Evolutionary conservation across 2,113 vertebrate genomes (phyloP).

Genomic region (Eulemur macaco): DNA sequence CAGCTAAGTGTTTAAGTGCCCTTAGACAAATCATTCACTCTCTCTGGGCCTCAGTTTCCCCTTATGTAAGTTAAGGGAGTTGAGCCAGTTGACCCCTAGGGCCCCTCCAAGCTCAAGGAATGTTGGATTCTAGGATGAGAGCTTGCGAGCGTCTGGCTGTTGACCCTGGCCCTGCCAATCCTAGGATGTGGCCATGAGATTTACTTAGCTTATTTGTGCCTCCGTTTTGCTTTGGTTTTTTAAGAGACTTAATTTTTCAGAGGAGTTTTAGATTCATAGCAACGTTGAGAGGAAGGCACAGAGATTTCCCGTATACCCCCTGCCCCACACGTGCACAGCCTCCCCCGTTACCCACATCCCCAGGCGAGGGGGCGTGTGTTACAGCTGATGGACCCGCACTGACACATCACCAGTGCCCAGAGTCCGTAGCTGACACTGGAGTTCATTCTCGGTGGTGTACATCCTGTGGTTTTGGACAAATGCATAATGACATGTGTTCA

Average conservation of each 20-base stretch:
- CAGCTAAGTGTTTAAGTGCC: neutral
- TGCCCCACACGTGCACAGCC: neutral
- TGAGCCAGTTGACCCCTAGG: neutral
- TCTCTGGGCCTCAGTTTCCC: neutral
- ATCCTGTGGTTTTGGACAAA: neutral
- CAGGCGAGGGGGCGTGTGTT: accelerated
- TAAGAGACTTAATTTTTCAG: neutral
- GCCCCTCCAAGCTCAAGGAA: neutral
- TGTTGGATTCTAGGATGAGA: neutral
- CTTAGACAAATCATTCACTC: neutral
- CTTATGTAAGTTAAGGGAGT: neutral
- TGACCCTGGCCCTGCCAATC: neutral
- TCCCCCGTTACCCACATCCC: neutral
- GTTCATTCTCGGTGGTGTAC: neutral
- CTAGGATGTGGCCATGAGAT: neutral
- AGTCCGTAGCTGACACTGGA: neutral
- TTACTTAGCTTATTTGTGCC: neutral
- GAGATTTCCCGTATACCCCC: neutral
- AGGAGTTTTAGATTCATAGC: neutral
- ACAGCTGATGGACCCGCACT: neutral
- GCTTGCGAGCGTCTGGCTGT: too few relatives aligned
- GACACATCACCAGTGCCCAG: neutral
- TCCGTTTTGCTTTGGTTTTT: neutral
- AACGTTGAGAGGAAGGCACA: neutral
- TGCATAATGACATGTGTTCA: neutral